Evolutionary conservation across 2,113 vertebrate genomes (phyloP).

Genomic region (Tetrax tetrax): DNA sequence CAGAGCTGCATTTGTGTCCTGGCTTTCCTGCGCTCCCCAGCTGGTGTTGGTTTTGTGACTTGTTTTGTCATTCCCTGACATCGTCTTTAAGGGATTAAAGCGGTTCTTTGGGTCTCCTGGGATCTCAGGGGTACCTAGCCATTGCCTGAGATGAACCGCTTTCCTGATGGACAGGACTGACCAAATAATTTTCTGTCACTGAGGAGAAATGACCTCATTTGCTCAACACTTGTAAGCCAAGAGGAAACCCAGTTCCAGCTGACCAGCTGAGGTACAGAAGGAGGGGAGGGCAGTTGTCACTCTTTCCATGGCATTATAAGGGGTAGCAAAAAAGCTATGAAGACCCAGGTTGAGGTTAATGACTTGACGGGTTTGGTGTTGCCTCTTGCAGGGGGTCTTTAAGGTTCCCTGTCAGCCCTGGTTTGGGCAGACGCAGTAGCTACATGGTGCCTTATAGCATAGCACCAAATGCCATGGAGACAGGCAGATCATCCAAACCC

Average conservation of each 20-base stretch:
- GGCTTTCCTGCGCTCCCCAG: background rate
- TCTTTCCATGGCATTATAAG: background rate
- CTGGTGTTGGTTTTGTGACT: background rate
- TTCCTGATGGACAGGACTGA: background rate
- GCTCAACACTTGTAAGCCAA: conserved; percentile 28
- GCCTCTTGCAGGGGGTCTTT: background rate
- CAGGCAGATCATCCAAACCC: background rate
- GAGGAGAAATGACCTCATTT: conserved; percentile 63
- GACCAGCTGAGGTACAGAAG: conserved; percentile 54
- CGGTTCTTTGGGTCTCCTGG: background rate
- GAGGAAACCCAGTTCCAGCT: conserved; percentile 44
- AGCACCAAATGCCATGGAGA: background rate
- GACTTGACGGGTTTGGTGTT: background rate
- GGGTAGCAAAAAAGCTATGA: background rate
- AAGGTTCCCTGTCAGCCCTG: background rate
- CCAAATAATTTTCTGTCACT: conserved; percentile 49
- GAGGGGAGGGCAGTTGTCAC: conserved; percentile 27
- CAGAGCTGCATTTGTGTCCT: background rate
- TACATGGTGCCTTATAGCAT: background rate
- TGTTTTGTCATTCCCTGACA: background rate
- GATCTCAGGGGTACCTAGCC: background rate
- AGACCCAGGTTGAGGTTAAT: background rate
- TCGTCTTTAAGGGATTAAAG: background rate
- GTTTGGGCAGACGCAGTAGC: background rate
- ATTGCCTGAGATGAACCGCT: conserved; percentile 23